A percentile compares a stretch with the other conserved stretches of the same genome.
These are phyloP conservation scores for Caenorhabditis sinica DNA, from an alignment of 2,888 invertebrate genomes.

Conservation along the genomic window DNA sequence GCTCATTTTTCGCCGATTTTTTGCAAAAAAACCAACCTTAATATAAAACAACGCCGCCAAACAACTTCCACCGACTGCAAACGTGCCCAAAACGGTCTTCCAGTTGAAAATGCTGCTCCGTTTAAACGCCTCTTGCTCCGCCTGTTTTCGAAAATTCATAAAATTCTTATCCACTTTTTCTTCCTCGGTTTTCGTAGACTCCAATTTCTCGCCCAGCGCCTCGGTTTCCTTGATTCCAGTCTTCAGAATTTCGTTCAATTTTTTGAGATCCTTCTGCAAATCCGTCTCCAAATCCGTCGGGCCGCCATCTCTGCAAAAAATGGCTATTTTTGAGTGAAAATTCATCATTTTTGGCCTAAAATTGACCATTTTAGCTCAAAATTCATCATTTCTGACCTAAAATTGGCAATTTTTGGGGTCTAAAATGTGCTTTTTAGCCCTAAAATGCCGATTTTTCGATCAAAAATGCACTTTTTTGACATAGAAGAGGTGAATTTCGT, in stretches of 20 bases:
- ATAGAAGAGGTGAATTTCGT: too few species aligned
- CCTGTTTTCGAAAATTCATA: slow-evolving; percentile 78
- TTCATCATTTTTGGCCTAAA: not conserved
- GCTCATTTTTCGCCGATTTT: too few species aligned
- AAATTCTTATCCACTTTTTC: slow-evolving; percentile 76
- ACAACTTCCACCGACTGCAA: slow-evolving; percentile 74
- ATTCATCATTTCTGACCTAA: too few species aligned
- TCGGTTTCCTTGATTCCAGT: slow-evolving; percentile 52
- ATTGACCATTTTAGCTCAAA: too few species aligned
- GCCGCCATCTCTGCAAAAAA: slow-evolving; percentile 35
- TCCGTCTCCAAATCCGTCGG: slow-evolving; percentile 65
- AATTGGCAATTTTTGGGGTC: too few species aligned
- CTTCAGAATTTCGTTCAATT: slow-evolving; percentile 73
- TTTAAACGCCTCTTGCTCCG: slow-evolving; percentile 72
- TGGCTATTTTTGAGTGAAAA: not conserved
- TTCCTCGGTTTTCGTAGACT: slow-evolving; percentile 40
- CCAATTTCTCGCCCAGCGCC: not conserved
- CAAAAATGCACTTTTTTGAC: too few species aligned
- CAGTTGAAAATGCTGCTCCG: slow-evolving; percentile 79
- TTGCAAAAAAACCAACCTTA: slow-evolving; percentile 31
- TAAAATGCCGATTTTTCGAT: too few species aligned
- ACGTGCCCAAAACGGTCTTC: slow-evolving; percentile 74
- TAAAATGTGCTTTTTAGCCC: too few species aligned
- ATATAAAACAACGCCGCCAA: slow-evolving; percentile 77
- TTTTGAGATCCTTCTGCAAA: slow-evolving; percentile 71